Conservation (phyloP, 2,888 invertebrate species). For the Ectemnius continuus region DNA sequence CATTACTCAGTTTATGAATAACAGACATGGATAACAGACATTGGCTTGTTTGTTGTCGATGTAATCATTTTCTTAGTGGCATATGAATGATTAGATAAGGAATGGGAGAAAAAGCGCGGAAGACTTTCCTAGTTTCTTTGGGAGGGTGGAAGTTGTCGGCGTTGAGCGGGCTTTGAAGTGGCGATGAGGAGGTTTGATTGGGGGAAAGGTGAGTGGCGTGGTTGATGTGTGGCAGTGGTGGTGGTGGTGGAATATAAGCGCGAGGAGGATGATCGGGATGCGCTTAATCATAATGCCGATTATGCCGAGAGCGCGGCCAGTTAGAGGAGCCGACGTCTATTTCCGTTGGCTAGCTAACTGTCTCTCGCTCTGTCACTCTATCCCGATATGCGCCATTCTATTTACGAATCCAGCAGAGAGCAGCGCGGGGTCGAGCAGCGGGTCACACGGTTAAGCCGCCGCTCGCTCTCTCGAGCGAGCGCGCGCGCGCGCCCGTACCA, state of each 20-base stretch:
- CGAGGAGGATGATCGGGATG: constrained; percentile 34
- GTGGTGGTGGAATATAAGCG: constrained; percentile 11
- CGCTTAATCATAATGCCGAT: constrained; percentile 50
- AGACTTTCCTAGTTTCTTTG: too few relatives aligned
- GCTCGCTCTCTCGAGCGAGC: too few relatives aligned
- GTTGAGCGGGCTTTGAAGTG: too few relatives aligned
- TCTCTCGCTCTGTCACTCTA: constrained; percentile 42
- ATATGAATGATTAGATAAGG: too few relatives aligned
- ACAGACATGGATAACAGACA: too few relatives aligned
- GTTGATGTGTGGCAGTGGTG: constrained; percentile 37
- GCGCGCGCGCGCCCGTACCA: neutral
- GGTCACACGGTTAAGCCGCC: constrained; percentile 68
- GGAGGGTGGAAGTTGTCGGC: too few relatives aligned
- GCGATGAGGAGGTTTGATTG: too few relatives aligned
- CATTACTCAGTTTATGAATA: too few relatives aligned
- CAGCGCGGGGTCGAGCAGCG: constrained; percentile 63
- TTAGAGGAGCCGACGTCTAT: constrained; percentile 54
- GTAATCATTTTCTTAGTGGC: too few relatives aligned
- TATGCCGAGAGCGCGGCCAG: constrained; percentile 42
- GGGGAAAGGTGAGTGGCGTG: neutral
- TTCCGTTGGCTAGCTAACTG: constrained; percentile 56
- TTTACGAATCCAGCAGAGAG: constrained; percentile 63
- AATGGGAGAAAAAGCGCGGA: too few relatives aligned
- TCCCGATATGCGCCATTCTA: constrained; percentile 63
- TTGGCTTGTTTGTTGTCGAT: too few relatives aligned